phyloP scores from a whole-genome alignment of 2,888 invertebrate genomes.

The Abrostola tripartita region DNA sequence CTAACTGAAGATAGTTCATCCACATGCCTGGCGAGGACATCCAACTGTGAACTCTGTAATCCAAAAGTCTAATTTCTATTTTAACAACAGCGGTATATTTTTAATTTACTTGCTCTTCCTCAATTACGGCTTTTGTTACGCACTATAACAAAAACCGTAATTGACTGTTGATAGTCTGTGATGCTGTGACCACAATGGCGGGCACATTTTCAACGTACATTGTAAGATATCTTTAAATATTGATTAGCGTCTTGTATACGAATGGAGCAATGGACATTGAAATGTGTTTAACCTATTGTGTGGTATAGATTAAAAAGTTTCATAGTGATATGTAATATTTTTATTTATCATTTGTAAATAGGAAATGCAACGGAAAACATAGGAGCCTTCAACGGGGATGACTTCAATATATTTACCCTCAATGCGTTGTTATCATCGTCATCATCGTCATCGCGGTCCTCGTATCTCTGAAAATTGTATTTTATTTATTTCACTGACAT shows the following conservation, averaged over 20 bases:
- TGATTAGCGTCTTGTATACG: conserved; percentile 28
- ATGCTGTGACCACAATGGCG: background rate
- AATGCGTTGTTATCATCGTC: conserved; percentile 17
- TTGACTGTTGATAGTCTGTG: background rate
- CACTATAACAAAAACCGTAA: conserved; percentile 7
- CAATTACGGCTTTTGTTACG: conserved; percentile 25
- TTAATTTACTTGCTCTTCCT: background rate
- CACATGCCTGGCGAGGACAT: conserved; percentile 49
- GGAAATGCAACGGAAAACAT: conserved; percentile 9
- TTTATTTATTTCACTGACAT: background rate
- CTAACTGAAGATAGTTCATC: conserved; percentile 54
- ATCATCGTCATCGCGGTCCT: conserved; percentile 24
- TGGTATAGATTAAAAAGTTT: background rate
- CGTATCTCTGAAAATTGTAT: conserved; percentile 16
- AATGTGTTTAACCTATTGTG: background rate
- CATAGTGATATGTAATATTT: background rate
- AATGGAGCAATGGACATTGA: conserved; percentile 42
- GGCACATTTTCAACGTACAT: conserved; percentile 21
- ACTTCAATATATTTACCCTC: conserved; percentile 38
- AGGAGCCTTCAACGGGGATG: background rate
- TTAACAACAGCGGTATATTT: conserved; percentile 17
- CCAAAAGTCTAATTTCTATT: conserved; percentile 29
- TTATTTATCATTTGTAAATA: conserved; percentile 6
- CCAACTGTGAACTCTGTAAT: conserved; percentile 54
- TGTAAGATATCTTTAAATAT: background rate